Evolutionary conservation across 2,113 vertebrate species (phyloP).

Genomic region (Procavia capensis): DNA sequence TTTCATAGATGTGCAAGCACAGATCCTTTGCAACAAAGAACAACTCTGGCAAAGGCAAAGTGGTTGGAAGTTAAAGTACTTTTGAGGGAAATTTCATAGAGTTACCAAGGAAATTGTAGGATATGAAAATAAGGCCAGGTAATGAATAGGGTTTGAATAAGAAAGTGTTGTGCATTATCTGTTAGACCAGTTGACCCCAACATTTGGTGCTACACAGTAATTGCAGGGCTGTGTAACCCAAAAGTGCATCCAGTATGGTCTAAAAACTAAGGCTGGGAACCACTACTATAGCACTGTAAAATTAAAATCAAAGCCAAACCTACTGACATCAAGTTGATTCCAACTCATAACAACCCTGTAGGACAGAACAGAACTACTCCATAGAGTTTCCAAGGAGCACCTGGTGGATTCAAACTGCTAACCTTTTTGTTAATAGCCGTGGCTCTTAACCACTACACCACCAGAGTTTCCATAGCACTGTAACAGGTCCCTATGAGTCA

Average conservation of each 20-base stretch:
- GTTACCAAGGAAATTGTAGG: not conserved
- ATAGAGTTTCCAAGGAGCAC: no score
- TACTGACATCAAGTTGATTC: no score
- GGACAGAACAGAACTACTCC: no score
- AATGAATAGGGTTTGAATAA: not conserved
- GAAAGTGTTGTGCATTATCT: not conserved
- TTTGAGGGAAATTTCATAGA: not conserved
- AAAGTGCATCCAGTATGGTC: not conserved
- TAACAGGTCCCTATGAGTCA: no score
- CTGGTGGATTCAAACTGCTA: no score
- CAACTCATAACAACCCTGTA: no score
- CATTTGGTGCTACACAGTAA: slow-evolving; percentile 1
- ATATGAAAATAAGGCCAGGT: not conserved
- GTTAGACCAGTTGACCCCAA: slow-evolving; percentile 7
- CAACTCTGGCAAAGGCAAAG: not conserved
- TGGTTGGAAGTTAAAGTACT: not conserved
- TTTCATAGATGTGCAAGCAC: not conserved
- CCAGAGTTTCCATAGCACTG: no score
- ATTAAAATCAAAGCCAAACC: not conserved
- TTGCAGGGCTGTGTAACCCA: not conserved
- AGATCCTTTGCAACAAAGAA: not conserved
- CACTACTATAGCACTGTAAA: not conserved
- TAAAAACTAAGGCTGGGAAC: not conserved
- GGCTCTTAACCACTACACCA: no score
- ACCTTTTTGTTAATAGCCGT: no score